Conservation (phyloP, 2,113 vertebrate species). For the Ameiurus melas region DNA sequence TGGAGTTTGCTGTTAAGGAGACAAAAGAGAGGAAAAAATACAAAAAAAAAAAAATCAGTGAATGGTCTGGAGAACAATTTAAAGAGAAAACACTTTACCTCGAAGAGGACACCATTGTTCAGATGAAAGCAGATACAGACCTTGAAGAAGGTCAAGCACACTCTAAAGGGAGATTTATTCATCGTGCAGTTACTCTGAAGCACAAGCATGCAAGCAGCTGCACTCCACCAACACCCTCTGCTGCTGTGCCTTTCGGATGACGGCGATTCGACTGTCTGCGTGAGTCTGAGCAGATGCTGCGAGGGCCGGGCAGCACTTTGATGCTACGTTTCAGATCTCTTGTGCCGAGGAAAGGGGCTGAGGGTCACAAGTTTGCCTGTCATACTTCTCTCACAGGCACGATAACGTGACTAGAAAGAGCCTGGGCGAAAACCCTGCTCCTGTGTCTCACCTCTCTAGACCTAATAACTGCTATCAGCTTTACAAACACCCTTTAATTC, state of each 20-base stretch:
- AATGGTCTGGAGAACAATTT: conserved; percentile 31
- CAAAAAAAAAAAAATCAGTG: conserved; percentile 33
- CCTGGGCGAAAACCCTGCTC: background rate
- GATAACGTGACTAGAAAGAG: conserved; percentile 42
- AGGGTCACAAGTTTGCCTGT: background rate
- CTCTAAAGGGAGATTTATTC: conserved; percentile 37
- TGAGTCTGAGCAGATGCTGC: conserved; percentile 45
- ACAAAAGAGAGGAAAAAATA: conserved; percentile 56
- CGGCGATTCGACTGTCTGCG: background rate
- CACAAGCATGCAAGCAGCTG: background rate
- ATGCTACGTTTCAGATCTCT: conserved; percentile 32
- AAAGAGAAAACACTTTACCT: conserved; percentile 43
- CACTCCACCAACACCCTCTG: conserved; percentile 5
- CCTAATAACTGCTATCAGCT: background rate
- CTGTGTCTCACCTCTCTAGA: conserved; percentile 14
- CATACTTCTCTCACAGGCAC: background rate
- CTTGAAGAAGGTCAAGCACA: conserved; percentile 48
- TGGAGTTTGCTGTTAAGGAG: conserved; percentile 87
- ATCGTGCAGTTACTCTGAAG: conserved; percentile 19
- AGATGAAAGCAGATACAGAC: conserved; percentile 39
- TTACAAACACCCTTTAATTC: conserved; percentile 40
- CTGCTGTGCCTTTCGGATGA: conserved; percentile 15
- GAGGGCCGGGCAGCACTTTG: conserved; percentile 34
- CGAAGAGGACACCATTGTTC: conserved; percentile 34
- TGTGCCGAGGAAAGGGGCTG: conserved; percentile 11